Conservation (phyloP, 2,113 vertebrate genomes). For the Dromas ardeola region DNA sequence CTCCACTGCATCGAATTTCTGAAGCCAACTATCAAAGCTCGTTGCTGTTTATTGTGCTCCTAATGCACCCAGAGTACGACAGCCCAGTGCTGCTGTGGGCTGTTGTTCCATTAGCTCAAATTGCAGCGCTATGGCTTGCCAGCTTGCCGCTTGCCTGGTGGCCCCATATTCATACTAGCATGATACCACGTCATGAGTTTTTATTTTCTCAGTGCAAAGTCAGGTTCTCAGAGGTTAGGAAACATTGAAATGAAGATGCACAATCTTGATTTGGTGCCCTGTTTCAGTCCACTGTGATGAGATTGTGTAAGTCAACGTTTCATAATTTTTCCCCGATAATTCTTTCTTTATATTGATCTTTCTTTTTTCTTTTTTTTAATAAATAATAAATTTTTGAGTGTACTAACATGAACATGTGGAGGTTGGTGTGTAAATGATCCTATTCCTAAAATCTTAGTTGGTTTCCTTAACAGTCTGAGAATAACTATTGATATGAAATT, state of each 20-base stretch:
- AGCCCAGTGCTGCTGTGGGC: neutral
- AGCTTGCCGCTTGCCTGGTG: neutral
- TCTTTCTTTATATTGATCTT: neutral
- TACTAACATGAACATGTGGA: neutral
- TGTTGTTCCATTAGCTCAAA: neutral
- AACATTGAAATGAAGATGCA: neutral
- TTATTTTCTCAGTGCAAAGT: neutral
- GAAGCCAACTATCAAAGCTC: neutral
- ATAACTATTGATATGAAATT: neutral
- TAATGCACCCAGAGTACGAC: neutral
- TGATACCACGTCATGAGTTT: neutral
- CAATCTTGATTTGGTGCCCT: neutral
- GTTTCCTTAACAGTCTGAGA: neutral
- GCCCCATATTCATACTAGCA: neutral
- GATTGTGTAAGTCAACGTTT: neutral
- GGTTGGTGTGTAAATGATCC: neutral
- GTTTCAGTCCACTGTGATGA: neutral
- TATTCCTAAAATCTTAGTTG: neutral
- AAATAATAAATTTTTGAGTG: neutral
- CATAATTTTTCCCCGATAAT: neutral
- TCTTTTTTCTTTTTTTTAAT: neutral
- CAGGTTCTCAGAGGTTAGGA: neutral
- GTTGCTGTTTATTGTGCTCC: neutral
- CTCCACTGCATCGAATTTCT: neutral
- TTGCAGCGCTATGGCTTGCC: neutral